Percentiles rank a stretch among this genome's conserved stretches.
These are phyloP conservation scores for Casuarius casuarius DNA, from an alignment of 2,113 vertebrate species.

Conservation along the genomic window DNA sequence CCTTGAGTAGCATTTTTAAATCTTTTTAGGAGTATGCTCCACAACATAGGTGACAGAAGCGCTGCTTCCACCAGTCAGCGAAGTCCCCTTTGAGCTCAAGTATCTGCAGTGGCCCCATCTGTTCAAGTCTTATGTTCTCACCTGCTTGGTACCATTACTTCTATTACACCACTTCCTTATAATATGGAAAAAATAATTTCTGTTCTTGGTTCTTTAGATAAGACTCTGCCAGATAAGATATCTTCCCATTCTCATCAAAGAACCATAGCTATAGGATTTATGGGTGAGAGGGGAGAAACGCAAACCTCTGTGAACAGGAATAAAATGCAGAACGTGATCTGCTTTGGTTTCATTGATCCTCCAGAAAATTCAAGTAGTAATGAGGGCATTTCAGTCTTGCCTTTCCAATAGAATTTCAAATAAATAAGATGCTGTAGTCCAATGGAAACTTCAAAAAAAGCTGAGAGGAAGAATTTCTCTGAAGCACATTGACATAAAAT, in stretches of 20 bases:
- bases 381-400: background rate
- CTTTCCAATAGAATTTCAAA: background rate
- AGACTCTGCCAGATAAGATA: background rate
- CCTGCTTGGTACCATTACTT: background rate
- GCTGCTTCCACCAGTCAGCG: background rate
- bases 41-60: background rate
- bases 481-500: background rate
- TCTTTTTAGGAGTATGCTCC: background rate
- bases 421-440: background rate
- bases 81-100: background rate
- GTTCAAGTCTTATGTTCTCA: background rate
- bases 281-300: background rate
- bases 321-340: background rate
- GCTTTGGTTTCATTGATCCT: background rate
- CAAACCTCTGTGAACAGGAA: background rate
- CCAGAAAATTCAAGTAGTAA: background rate
- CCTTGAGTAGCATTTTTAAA: background rate
- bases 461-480: background rate
- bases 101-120: rapidly evolving
- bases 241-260: background rate
- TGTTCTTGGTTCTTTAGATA: background rate
- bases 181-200: background rate
- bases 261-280: background rate
- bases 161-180: background rate
- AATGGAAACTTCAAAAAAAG: background rate